These are phyloP conservation scores for Apantesis nais DNA, from an alignment of 2,888 invertebrate species.

Conservation along the genomic window DNA sequence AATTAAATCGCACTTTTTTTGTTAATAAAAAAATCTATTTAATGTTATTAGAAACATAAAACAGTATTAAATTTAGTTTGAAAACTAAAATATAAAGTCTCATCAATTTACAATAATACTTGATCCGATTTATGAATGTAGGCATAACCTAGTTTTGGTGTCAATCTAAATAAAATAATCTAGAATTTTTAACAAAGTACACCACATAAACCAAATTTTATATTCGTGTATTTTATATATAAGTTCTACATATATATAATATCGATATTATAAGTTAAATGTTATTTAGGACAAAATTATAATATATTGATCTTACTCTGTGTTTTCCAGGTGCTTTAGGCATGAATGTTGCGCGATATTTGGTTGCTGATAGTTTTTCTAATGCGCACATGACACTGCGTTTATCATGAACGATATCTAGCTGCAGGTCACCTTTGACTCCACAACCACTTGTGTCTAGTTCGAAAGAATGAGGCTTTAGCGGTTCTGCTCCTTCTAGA, in stretches of 20 bases:
- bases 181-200: no score
- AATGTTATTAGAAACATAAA: not conserved
- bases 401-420: constrained; percentile 96
- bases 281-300: not conserved
- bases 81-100: not conserved
- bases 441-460: constrained; percentile 86
- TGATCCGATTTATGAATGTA: no score
- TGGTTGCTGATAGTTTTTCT: constrained; percentile 91
- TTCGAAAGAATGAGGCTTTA: constrained; percentile 95
- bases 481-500: constrained; percentile 92
- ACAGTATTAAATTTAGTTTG: not conserved
- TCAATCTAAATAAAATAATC: no score
- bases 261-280: not conserved
- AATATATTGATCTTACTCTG: constrained; percentile 74
- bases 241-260: no score
- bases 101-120: no score
- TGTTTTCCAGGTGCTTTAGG: constrained; percentile 93
- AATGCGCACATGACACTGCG: constrained; percentile 93
- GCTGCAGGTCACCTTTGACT: constrained; percentile 93
- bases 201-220: no score
- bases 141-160: no score
- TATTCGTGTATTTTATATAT: no score
- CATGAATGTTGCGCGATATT: constrained; percentile 92
- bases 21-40: not conserved
- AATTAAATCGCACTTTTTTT: not conserved